These are phyloP conservation scores for Lineus longissimus DNA, from an alignment of 1,140 invertebrate genomes.

Conservation along the genomic window DNA sequence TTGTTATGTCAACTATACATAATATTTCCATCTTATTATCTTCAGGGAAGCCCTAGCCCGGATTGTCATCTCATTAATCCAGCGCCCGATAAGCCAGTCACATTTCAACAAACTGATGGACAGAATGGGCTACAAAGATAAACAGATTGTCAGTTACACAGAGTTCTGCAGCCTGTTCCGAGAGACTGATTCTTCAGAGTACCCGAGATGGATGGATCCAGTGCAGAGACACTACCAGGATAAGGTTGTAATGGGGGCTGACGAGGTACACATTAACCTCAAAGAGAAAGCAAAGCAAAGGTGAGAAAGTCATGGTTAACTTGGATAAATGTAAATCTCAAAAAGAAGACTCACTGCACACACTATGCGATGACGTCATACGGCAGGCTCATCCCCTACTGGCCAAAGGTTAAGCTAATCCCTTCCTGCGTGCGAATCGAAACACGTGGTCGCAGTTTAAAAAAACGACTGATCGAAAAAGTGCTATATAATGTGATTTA, in stretches of 20 bases:
- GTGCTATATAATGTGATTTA: no score
- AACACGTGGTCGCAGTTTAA: no score
- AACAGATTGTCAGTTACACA: constrained; percentile 37
- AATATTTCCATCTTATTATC: not conserved
- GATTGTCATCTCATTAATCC: constrained; percentile 39
- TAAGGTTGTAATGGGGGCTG: constrained; percentile 37
- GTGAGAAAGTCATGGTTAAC: no score
- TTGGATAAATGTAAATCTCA: no score
- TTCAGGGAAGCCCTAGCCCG: constrained; percentile 46
- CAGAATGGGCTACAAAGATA: constrained; percentile 41
- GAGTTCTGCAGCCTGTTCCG: constrained; percentile 44
- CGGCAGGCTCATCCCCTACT: no score
- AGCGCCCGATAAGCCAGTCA: constrained; percentile 29
- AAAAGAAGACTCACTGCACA: no score
- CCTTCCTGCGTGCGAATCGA: no score
- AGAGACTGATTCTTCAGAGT: constrained; percentile 27
- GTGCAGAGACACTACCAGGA: constrained; percentile 36
- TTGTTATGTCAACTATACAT: no score
- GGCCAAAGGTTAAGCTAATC: no score
- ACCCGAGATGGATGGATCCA: constrained; percentile 50
- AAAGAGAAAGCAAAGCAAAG: constrained; percentile 50
- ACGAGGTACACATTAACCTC: constrained; percentile 45
- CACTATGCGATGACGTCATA: no score
- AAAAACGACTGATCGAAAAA: no score
- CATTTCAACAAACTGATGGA: constrained; percentile 40